Percentiles rank a stretch among this genome's conserved stretches.
phyloP scores from a whole-genome alignment of 2,888 invertebrate genomes.

The Hydrotaea cyrtoneurina region DNA sequence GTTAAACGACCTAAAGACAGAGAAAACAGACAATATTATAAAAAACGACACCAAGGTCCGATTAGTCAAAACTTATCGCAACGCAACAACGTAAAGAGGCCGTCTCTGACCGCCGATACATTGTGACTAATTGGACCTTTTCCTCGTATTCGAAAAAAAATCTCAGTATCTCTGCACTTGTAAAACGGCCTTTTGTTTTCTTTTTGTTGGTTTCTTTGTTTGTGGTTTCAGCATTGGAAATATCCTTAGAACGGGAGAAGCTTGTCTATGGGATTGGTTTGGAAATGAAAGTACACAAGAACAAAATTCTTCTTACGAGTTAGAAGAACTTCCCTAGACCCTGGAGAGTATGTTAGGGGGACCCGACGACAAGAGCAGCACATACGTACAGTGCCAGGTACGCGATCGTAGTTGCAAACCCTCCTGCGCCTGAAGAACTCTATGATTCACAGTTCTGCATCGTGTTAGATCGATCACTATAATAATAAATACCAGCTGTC shows the following conservation, averaged over 20 bases:
- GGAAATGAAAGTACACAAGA: conserved; percentile 24
- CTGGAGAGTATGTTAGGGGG: not conserved
- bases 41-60: conserved; percentile 40
- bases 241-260: conserved; percentile 23
- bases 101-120: conserved; percentile 35
- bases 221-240: not conserved
- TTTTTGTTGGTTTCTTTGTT: not conserved
- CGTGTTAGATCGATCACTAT: too few relatives aligned
- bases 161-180: conserved; percentile 34
- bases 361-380: not conserved
- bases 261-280: conserved; percentile 19
- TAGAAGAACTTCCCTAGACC: conserved; percentile 7
- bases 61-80: conserved; percentile 45
- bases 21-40: conserved; percentile 52
- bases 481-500: too few relatives aligned
- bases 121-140: conserved; percentile 38
- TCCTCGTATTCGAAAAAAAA: conserved; percentile 2
- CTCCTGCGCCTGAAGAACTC: too few relatives aligned
- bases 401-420: too few relatives aligned
- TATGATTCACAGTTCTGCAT: too few relatives aligned
- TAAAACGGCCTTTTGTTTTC: conserved; percentile 2
- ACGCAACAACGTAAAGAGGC: conserved; percentile 34
- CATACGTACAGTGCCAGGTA: too few relatives aligned
- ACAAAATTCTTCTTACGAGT: conserved; percentile 13
- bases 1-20: conserved; percentile 81